Conservation (phyloP, 1,140 invertebrate genomes). For the Contarinia nasturtii region DNA sequence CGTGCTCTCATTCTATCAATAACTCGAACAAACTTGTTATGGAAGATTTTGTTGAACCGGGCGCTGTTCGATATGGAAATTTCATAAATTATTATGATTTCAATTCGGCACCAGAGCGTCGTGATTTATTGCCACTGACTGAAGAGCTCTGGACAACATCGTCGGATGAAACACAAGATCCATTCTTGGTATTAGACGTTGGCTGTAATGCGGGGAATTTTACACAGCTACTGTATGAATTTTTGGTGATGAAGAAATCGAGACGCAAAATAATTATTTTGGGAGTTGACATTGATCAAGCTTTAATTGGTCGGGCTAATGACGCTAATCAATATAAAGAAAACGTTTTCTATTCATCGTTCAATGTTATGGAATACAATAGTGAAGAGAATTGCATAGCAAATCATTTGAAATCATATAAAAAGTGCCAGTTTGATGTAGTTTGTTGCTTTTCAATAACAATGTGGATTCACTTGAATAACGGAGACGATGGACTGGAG, state of each 20-base stretch:
- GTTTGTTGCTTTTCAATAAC: conserved; percentile 64
- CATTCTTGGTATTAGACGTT: conserved; percentile 45
- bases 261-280: conserved; percentile 31
- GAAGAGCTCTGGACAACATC: conserved; percentile 28
- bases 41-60: conserved; percentile 31
- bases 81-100: conserved; percentile 76
- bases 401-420: conserved; percentile 7
- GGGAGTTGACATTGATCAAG: conserved; percentile 53
- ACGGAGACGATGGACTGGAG: conserved; percentile 48
- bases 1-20: too few species aligned
- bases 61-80: conserved; percentile 56
- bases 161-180: conserved; percentile 11
- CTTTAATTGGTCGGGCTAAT: conserved; percentile 43
- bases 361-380: conserved; percentile 37
- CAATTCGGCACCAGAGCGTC: conserved; percentile 43
- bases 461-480: conserved; percentile 75
- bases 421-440: conserved; percentile 38
- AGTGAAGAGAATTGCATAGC: conserved; percentile 22
- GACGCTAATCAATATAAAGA: conserved; percentile 24
- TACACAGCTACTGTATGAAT: conserved; percentile 34
- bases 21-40: too few species aligned
- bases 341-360: conserved; percentile 32
- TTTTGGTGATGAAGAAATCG: conserved; percentile 26
- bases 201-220: conserved; percentile 63
- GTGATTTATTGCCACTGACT: conserved; percentile 34